Evolutionary conservation across 2,888 invertebrate species (phyloP).

Genomic region (Cheilosia grossa): DNA sequence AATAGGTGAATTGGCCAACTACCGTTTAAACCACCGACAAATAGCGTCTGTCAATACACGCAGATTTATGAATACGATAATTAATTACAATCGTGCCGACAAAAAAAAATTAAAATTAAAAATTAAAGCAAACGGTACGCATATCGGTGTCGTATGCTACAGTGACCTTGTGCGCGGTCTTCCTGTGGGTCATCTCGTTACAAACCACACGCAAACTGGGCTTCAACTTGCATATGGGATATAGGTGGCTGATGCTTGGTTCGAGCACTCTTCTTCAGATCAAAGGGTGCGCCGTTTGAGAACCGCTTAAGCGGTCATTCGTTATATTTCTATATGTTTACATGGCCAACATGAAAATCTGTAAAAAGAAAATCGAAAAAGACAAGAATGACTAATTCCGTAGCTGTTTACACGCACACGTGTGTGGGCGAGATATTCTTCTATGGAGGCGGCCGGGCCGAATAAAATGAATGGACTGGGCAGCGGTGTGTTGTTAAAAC

Average conservation of each 20-base stretch:
- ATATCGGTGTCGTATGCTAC: not conserved
- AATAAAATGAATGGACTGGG: constrained; percentile 11
- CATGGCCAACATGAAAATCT: constrained; percentile 3
- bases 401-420: constrained; percentile 51
- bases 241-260: constrained; percentile 39
- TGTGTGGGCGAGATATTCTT: constrained; percentile 57
- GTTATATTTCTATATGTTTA: constrained; percentile 57
- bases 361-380: constrained; percentile 14
- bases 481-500: constrained; percentile 51
- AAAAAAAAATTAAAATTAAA: no score
- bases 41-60: constrained; percentile 23
- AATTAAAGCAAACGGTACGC: constrained; percentile 18
- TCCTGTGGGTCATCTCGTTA: constrained; percentile 24
- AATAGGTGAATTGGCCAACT: constrained; percentile 66
- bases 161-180: constrained; percentile 37
- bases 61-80: constrained; percentile 39
- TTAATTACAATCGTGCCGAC: constrained; percentile 21
- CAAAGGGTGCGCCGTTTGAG: constrained; percentile 63
- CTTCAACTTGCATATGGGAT: not conserved
- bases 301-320: constrained; percentile 68
- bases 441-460: not conserved
- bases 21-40: constrained; percentile 62
- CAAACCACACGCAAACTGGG: constrained; percentile 3
- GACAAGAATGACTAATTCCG: constrained; percentile 61
- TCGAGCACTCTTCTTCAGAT: constrained; percentile 41